phyloP scores from a whole-genome alignment of 1,140 invertebrate genomes.

The Venturia canescens region DNA sequence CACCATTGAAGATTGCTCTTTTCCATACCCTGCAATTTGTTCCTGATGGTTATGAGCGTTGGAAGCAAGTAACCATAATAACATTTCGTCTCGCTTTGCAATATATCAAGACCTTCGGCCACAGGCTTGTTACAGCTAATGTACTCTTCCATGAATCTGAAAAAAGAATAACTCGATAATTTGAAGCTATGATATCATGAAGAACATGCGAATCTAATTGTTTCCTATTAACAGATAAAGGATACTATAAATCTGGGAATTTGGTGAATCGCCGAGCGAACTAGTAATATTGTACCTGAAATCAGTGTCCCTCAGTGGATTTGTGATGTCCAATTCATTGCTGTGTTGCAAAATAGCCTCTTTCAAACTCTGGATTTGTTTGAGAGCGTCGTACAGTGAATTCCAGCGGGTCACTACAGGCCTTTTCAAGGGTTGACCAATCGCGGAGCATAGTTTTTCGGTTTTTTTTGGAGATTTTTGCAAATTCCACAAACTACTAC shows the following conservation, averaged over 20 bases:
- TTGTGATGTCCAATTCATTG: not conserved
- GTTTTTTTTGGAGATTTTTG: conserved; percentile 36
- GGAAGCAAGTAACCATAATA: conserved; percentile 6
- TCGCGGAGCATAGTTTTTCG: not conserved
- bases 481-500: conserved; percentile 35
- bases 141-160: conserved; percentile 7
- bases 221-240: no score
- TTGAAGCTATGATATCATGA: not conserved
- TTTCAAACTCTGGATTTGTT: conserved; percentile 36
- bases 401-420: conserved; percentile 47
- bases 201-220: no score
- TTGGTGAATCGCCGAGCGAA: no score
- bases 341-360: not conserved
- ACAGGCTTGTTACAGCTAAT: conserved; percentile 11
- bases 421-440: conserved; percentile 33
- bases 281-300: conserved; percentile 39
- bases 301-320: conserved; percentile 15
- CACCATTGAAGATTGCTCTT: not conserved
- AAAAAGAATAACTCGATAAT: conserved; percentile 1
- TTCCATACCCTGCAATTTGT: not conserved
- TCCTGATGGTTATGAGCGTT: not conserved
- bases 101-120: not conserved
- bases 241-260: no score
- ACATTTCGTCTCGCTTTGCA: not conserved
- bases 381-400: conserved; percentile 38